phyloP scores from a whole-genome alignment of 2,113 vertebrate species.

The Podarcis cretensis region DNA sequence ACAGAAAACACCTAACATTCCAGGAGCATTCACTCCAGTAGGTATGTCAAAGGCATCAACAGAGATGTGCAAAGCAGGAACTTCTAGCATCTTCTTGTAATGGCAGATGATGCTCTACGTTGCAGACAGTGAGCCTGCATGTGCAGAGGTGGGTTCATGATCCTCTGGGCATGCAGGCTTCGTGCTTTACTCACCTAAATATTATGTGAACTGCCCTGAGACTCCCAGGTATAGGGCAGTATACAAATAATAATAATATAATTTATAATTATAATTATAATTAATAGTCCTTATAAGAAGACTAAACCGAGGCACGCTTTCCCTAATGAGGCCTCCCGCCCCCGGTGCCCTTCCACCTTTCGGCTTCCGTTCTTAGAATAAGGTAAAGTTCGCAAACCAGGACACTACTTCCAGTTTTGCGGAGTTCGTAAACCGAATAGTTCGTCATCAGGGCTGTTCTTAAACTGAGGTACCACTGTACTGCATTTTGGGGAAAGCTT shows the following conservation, averaged over 20 bases:
- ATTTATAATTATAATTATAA: no score
- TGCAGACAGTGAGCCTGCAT: background rate
- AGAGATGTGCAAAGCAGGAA: background rate
- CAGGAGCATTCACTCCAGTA: background rate
- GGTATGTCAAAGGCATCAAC: background rate
- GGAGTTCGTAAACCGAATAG: no score
- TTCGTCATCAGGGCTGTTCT: no score
- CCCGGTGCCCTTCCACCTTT: no score
- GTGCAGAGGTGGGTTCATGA: background rate
- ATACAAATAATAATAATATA: no score
- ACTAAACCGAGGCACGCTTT: fast-evolving
- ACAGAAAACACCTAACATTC: background rate
- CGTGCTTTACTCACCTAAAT: background rate
- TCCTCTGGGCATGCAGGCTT: background rate
- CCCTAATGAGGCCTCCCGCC: no score
- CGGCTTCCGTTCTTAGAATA: no score
- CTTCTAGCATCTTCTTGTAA: background rate
- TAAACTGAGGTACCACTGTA: no score
- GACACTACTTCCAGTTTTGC: no score
- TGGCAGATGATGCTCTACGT: background rate
- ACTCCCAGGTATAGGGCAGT: no score
- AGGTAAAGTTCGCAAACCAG: no score
- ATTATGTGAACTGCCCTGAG: no score
- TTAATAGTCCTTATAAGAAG: background rate
- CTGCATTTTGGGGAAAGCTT: background rate